Percentiles rank a stretch among this genome's conserved stretches.
Evolutionary conservation across 2,797 vertebrate species (phyloP).

Genomic region (Knipowitschia caucasica): DNA sequence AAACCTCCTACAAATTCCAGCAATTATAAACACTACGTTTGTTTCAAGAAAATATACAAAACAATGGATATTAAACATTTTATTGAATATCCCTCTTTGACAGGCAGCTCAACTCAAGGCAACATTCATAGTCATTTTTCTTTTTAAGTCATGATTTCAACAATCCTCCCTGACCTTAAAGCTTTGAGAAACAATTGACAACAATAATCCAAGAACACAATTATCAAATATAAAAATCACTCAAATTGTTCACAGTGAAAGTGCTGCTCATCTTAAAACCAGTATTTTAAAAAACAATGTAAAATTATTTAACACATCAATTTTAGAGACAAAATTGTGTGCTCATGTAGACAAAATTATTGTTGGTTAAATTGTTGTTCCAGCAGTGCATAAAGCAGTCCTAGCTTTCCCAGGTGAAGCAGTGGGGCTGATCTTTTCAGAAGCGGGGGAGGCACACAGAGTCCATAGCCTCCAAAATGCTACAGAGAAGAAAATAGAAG

Average conservation of each 20-base stretch:
- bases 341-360: constrained; percentile 33
- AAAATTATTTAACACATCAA: constrained; percentile 40
- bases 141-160: constrained; percentile 19
- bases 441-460: constrained; percentile 72
- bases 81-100: constrained; percentile 40
- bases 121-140: constrained; percentile 31
- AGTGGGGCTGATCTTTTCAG: constrained; percentile 21
- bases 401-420: constrained; percentile 3
- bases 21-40: too few species aligned
- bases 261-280: constrained; percentile 56
- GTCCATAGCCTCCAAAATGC: constrained; percentile 84
- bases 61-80: constrained; percentile 35
- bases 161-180: constrained; percentile 26
- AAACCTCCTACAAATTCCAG: too few species aligned
- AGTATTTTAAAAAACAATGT: constrained; percentile 34
- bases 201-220: not conserved
- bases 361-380: constrained; percentile 37
- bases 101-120: constrained; percentile 21
- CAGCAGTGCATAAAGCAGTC: constrained; percentile 56
- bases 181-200: constrained; percentile 13
- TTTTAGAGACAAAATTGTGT: constrained; percentile 35
- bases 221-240: constrained; percentile 21
- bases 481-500: constrained; percentile 47
- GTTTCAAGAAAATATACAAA: not conserved
- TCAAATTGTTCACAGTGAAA: constrained; percentile 39